These are phyloP conservation scores for Scaptomyza montana DNA, from an alignment of 1,140 invertebrate species.

Conservation along the genomic window DNA sequence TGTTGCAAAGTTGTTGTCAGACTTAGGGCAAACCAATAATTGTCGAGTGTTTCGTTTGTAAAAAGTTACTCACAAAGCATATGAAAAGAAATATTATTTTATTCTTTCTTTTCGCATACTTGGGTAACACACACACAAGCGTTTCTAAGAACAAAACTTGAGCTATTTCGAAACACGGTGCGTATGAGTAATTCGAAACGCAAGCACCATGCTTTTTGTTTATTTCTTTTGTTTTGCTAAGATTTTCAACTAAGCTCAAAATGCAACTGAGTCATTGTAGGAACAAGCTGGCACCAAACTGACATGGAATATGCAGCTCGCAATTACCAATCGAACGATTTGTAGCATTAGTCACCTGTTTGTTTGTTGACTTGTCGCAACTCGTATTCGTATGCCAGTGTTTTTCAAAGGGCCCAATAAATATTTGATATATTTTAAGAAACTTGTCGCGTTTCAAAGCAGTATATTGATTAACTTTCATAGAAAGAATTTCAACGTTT, in stretches of 20 bases:
- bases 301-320: conserved; percentile 72
- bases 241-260: conserved; percentile 12
- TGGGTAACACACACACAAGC: neutral
- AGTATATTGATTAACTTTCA: too few relatives aligned
- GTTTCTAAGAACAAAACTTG: conserved; percentile 30
- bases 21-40: too few relatives aligned
- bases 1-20: too few relatives aligned
- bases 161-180: conserved; percentile 40
- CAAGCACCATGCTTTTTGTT: conserved; percentile 35
- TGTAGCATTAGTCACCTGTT: conserved; percentile 59
- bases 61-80: too few relatives aligned
- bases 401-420: too few relatives aligned
- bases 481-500: too few relatives aligned
- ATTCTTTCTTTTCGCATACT: neutral
- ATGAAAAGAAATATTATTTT: neutral
- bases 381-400: neutral
- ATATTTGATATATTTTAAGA: too few relatives aligned
- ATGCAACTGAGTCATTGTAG: conserved; percentile 35
- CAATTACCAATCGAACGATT: conserved; percentile 58
- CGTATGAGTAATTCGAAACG: conserved; percentile 74
- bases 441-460: too few relatives aligned
- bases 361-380: conserved; percentile 26
- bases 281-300: conserved; percentile 26
- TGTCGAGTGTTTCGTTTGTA: too few relatives aligned
- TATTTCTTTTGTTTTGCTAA: conserved; percentile 40